These are phyloP conservation scores for Ommatoiulus sabulosus DNA, from an alignment of 2,888 invertebrate genomes.

Conservation along the genomic window DNA sequence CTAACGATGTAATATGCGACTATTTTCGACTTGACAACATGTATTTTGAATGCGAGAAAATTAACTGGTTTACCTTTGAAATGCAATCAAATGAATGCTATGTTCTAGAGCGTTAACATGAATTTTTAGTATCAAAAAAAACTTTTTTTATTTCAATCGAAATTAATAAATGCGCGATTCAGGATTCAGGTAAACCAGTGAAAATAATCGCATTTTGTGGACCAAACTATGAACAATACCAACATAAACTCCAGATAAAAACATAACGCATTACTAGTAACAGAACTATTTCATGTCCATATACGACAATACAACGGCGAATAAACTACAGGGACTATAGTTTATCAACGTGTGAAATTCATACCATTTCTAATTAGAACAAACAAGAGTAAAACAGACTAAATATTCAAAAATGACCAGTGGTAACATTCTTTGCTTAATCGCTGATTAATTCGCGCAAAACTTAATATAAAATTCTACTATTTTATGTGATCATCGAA, in stretches of 20 bases:
- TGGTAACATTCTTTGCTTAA: neutral
- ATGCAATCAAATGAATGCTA: neutral
- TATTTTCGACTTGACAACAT: neutral
- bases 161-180: neutral
- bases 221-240: slow-evolving; percentile 33
- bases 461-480: neutral
- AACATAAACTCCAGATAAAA: neutral
- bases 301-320: neutral
- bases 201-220: neutral
- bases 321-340: slow-evolving; percentile 10
- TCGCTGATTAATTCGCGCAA: neutral
- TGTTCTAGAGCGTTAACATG: neutral
- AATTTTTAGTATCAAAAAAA: neutral
- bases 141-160: neutral
- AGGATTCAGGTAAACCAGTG: neutral
- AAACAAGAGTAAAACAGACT: neutral
- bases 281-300: slow-evolving; percentile 24
- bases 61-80: neutral
- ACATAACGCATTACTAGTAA: slow-evolving; percentile 30
- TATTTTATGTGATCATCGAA: too few relatives aligned
- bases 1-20: slow-evolving; percentile 19
- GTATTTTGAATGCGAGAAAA: neutral
- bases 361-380: neutral
- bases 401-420: neutral
- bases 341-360: neutral